phyloP scores from a whole-genome alignment of 35 echinoderm and acorn worm species.

The Diadema setosum region DNA sequence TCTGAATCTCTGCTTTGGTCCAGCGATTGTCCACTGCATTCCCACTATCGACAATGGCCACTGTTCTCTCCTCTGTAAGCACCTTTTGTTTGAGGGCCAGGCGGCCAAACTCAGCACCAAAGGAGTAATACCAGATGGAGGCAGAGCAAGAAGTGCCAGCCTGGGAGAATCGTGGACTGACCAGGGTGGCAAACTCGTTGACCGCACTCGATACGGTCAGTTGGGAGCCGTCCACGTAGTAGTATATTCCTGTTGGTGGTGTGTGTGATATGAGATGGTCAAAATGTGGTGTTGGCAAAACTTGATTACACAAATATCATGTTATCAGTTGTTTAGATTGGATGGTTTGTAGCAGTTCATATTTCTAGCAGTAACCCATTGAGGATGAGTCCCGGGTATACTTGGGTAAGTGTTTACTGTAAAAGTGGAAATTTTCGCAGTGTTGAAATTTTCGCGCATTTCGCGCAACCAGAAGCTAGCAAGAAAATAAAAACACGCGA shows the following conservation, averaged over 20 bases:
- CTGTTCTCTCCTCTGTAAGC: slow-evolving; percentile 14
- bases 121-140: slow-evolving; percentile 78
- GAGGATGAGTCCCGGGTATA: no score
- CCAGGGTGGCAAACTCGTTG: slow-evolving; percentile 53
- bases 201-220: neutral
- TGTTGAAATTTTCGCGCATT: no score
- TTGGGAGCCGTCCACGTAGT: slow-evolving; percentile 66
- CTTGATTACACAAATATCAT: no score
- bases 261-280: no score
- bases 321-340: no score
- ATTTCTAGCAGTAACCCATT: no score
- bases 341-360: no score
- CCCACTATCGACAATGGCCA: slow-evolving; percentile 36
- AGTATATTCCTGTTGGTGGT: slow-evolving; percentile 73
- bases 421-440: no score
- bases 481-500: no score
- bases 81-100: slow-evolving; percentile 32
- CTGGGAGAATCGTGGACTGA: slow-evolving; percentile 42
- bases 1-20: slow-evolving; percentile 41
- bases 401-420: no score
- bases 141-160: slow-evolving; percentile 59
- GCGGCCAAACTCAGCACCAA: slow-evolving; percentile 48
- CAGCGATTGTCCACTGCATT: slow-evolving; percentile 41
- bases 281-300: no score
- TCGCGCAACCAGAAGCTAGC: no score